Base-by-base conservation (phyloP, 1,140 invertebrate species). In the Ceratina australensis region DNA sequence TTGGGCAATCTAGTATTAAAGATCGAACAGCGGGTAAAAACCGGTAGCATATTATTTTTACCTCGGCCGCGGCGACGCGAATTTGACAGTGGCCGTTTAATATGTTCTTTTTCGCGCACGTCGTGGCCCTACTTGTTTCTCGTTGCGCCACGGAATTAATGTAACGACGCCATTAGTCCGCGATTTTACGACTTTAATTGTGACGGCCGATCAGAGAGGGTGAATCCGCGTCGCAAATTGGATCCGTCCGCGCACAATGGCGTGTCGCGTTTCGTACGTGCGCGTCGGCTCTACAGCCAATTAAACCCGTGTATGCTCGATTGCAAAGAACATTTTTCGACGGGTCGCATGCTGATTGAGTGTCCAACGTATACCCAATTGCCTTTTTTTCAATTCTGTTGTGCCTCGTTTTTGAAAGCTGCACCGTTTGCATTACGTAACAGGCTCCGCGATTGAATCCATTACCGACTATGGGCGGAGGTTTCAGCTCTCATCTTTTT, bases 101-200 rank as follows among this genome's bases (percentile, higher is more conserved):
- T 57, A 22, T 57, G 13, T 28, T 61, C 33, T 68, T 75, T 75
- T 59, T 33, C 4, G 16, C 12, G 13, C 20, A 12, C 18, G 33
- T 42, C 33, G 33, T 8, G 33, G 33, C 33, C 0, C 10, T 42
- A n/a, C 33, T 42, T 42, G 33, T 42, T 42, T 42, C 33, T 42
- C 33, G 33, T 42, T 42, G 26, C 24, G 13, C 13, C 22, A 16
- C 20, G 71, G 82, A 85, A 85, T 85, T 85, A 85, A 85, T 80
- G 75, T 85, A 85, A 84, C 84, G 81, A 85, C 72, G 80, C 80
- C 80, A 85, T 86, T 85, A 83, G 80, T 80, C 66, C 57, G 66
- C 84, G 78, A 80, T 83, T 85, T 86, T 85, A 85, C 76, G 84
- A 85, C 82, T 86, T 85, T 84, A 82, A 86, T 85, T 85, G 76